These are phyloP conservation scores for Pteromalus puparum DNA, from an alignment of 1,140 invertebrate species.

Conservation along the genomic window DNA sequence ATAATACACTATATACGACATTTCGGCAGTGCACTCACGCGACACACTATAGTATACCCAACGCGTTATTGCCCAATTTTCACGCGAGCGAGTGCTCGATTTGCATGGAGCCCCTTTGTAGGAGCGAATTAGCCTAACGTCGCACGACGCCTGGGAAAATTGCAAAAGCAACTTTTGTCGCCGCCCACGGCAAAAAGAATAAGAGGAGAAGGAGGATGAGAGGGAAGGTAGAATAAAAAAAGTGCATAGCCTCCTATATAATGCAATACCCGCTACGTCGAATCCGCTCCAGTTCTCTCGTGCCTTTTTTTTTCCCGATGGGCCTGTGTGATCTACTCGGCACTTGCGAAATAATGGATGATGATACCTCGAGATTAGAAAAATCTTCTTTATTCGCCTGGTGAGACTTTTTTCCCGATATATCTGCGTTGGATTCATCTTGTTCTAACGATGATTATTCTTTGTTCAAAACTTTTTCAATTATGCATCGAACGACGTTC, in stretches of 20 bases:
- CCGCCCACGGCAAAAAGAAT: constrained; percentile 54
- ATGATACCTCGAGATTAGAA: background rate
- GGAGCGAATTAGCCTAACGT: constrained; percentile 55
- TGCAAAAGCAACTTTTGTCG: constrained; percentile 70
- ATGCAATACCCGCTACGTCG: background rate
- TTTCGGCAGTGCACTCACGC: too few relatives aligned
- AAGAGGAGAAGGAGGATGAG: background rate
- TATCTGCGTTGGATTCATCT: too few relatives aligned
- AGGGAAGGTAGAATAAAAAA: background rate
- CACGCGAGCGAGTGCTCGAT: constrained; percentile 48
- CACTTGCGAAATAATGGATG: constrained; percentile 4
- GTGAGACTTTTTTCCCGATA: background rate
- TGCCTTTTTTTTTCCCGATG: constrained; percentile 1
- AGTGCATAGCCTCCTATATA: background rate
- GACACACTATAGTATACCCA: too few relatives aligned
- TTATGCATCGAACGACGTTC: too few relatives aligned
- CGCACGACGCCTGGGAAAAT: constrained; percentile 68
- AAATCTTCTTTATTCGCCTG: constrained; percentile 7
- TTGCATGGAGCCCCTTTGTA: constrained; percentile 56
- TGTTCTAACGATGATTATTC: background rate
- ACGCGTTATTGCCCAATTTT: constrained; percentile 56
- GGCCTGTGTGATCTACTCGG: background rate
- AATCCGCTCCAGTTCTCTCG: constrained; percentile 18
- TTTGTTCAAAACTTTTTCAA: background rate
- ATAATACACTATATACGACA: too few relatives aligned